phyloP scores from a whole-genome alignment of 2,888 invertebrate genomes.

The Opisthograptis luteolata region DNA sequence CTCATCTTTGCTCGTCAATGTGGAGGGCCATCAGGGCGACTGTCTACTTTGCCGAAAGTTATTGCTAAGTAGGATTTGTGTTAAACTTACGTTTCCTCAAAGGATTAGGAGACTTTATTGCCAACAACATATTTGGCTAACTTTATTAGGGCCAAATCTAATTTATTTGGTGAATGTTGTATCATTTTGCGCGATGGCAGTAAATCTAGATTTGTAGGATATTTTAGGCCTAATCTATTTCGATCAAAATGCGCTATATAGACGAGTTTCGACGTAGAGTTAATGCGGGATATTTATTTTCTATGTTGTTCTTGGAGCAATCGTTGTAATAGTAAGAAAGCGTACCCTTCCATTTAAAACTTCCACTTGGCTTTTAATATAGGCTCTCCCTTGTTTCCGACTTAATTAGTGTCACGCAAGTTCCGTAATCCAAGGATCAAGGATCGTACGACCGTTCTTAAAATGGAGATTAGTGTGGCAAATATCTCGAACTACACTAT shows the following conservation, averaged over 20 bases:
- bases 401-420: conserved; percentile 85
- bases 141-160: conserved; percentile 37
- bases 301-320: conserved; percentile 37
- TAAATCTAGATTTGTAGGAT: conserved; percentile 35
- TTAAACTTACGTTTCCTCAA: conserved; percentile 71
- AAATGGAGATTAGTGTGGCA: conserved; percentile 83
- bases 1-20: conserved; percentile 74
- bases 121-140: conserved; percentile 61
- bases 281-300: conserved; percentile 1
- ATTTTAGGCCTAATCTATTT: conserved; percentile 27
- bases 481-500: conserved; percentile 81
- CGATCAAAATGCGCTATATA: conserved; percentile 20
- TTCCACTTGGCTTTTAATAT: conserved; percentile 80
- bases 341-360: conserved; percentile 83
- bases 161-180: conserved; percentile 29
- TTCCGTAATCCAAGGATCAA: conserved; percentile 82
- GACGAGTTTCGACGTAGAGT: conserved; percentile 13
- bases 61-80: conserved; percentile 80
- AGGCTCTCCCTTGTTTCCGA: conserved; percentile 81
- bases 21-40: conserved; percentile 75
- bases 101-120: conserved; percentile 74
- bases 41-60: conserved; percentile 80
- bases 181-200: conserved; percentile 22
- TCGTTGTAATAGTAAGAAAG: conserved; percentile 68
- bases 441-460: conserved; percentile 81